Evolutionary conservation across 2,888 invertebrate species (phyloP).

Genomic region (Lithophane socia): DNA sequence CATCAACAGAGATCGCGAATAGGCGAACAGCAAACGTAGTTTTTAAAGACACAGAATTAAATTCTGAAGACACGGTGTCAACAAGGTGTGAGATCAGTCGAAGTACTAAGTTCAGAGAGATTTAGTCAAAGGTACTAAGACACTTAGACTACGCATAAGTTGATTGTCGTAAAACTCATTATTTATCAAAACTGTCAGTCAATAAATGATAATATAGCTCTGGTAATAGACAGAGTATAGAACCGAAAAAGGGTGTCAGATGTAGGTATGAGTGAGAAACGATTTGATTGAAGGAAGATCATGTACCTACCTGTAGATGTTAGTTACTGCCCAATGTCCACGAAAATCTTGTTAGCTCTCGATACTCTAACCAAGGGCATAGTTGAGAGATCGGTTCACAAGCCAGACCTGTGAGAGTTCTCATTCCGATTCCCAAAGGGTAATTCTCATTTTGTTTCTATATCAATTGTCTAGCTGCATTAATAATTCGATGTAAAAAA

Average conservation of each 20-base stretch:
- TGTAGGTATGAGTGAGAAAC: not conserved
- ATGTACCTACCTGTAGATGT: not conserved
- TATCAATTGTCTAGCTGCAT: not conserved
- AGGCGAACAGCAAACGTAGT: not conserved
- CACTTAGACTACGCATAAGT: no score
- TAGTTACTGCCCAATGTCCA: not conserved
- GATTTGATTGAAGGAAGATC: not conserved
- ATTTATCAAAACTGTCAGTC: not conserved
- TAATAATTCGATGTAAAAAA: not conserved
- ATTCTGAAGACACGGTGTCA: not conserved
- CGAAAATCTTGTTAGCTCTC: not conserved
- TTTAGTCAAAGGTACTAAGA: not conserved
- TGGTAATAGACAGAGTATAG: not conserved
- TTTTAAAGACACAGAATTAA: not conserved
- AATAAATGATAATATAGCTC: not conserved
- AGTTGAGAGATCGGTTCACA: not conserved
- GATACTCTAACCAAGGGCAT: not conserved
- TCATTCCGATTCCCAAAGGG: no score
- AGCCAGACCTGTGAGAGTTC: not conserved
- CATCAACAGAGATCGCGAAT: not conserved
- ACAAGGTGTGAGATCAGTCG: not conserved
- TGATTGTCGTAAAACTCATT: not conserved
- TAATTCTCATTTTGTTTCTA: not conserved
- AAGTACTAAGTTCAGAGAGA: not conserved
- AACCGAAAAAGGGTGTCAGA: not conserved